Base-by-base conservation (phyloP, 2,888 invertebrate genomes). In the Drosophila setosimentum region DNA sequence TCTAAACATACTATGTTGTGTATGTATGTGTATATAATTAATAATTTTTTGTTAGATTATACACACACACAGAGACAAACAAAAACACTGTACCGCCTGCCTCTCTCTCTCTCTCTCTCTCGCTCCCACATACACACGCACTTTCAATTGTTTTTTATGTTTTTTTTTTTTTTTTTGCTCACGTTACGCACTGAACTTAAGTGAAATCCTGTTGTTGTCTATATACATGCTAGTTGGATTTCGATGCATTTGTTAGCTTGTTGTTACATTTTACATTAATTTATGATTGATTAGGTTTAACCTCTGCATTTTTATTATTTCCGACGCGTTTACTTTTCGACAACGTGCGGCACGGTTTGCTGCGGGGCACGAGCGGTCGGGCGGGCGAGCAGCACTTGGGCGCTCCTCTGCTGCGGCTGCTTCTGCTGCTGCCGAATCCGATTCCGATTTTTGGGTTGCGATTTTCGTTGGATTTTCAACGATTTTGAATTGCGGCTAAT, bases 391-490 rank as follows among this genome's bases (percentile, higher is more conserved):
- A 73, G 63, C 66, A 73, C 71, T 78, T 68, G 69, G 81, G 76
- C 73, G 82, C 83, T 85, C 81, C 73, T 80, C 68, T 85, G 58
- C 74, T 70, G 21, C 60, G 57, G 49, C 61, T 62, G 45, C 16
- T 50, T 40, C 55, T 55, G 42, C 50, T 63, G 42, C 61, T 63
- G 64, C 67, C 65, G 74, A 69, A 45, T 45, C 45, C 45, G 24
- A 45, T 45, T 45, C 45, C 45, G 24, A 24, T 24, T 45, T 72
- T 70, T 67, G 33, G 66, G 37, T 37, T 45, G 40, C 59, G 60
- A 65, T 68, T 72, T 83, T 89, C 69, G 71, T 83, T 69, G 74
- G 73, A 76, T 87, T 82, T 78, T 70, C 64, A 65, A 64, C 61
- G 61, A 45, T 78, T 79, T 78, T 77, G 57, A 63, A 68, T 66